Percentiles rank a stretch among this genome's conserved stretches.
These are phyloP conservation scores for Nothobranchius kuhntae DNA, from an alignment of 2,113 vertebrate species.

Conservation along the genomic window DNA sequence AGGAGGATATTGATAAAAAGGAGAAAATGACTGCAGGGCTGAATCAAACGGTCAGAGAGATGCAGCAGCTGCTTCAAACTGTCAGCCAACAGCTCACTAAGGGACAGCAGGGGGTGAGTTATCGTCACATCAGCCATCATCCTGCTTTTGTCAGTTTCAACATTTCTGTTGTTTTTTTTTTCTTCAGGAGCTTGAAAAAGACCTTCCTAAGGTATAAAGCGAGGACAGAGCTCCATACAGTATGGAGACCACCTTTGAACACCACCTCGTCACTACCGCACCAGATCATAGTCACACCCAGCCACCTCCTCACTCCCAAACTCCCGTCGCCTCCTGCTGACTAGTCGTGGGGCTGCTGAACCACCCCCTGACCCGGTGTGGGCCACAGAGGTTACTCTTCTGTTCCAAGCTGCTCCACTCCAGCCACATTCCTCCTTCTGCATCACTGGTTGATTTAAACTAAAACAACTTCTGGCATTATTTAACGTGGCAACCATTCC, in stretches of 20 bases:
- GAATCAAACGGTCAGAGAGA: constrained; percentile 88
- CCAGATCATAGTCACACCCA: constrained; percentile 54
- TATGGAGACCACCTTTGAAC: constrained; percentile 54
- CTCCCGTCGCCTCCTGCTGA: constrained; percentile 35
- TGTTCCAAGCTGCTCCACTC: constrained; percentile 54
- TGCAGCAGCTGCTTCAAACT: constrained; percentile 89
- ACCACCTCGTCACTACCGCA: constrained; percentile 50
- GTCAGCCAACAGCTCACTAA: constrained; percentile 87
- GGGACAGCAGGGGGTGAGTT: constrained; percentile 53
- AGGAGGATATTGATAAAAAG: constrained; percentile 87
- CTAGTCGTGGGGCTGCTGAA: constrained; percentile 17
- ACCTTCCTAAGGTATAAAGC: constrained; percentile 68
- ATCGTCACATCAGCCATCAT: not conserved
- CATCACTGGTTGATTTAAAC: constrained; percentile 47
- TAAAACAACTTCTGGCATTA: constrained; percentile 48
- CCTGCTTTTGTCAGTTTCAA: not conserved
- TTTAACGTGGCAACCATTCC: constrained; percentile 68
- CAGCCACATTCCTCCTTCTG: constrained; percentile 72
- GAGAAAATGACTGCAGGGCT: constrained; percentile 86
- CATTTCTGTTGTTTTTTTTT: constrained; percentile 11
- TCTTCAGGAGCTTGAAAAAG: constrained; percentile 68
- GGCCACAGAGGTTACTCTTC: constrained; percentile 50
- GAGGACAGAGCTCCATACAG: constrained; percentile 39
- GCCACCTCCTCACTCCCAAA: constrained; percentile 22
- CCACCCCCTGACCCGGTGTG: constrained; percentile 41